Base-by-base conservation (phyloP, 2,113 vertebrate species). In the Gopherus flavomarginatus region DNA sequence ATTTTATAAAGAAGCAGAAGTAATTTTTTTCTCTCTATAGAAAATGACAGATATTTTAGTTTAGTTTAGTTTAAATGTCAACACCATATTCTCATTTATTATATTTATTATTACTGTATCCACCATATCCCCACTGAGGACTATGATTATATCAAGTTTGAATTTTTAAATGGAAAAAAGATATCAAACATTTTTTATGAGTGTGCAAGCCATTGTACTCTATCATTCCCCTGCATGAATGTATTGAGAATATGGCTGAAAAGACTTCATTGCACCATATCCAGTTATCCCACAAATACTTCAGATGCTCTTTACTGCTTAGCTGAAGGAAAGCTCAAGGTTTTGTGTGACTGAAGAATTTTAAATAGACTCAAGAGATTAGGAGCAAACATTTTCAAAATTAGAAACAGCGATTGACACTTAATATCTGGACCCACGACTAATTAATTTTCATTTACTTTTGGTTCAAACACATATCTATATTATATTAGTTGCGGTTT, bases 301-400 rank as follows among this genome's bases (percentile, higher is more conserved):
- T 89, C 69, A n/a, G 29, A 83, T 85, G 38, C 1, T 3, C 90
- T 83, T 65, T 47, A 35, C 17, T 85, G 65, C 54, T 65, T 94
- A 54, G 65, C 50, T 96, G 42, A 26, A 92, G 69, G 53, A 96
- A 92, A 94, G 29, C 3, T 94, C 44, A 11, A 69, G 59, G 49
- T 47, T 92, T 27, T 75, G 6, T 50, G 84, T 90, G 79, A 62
- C 54, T 93, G 86, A 96, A 29, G 13, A 94, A 35, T 93, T 95
- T 90, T 93, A 96, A 96, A 31, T 86, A 94, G 69, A 84, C 35
- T 95, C 62, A 90, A 81, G 88, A 95, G 89, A 97, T 93, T 86
- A 93, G 17, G 53, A 90, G 53, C 62, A 98, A 98, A 95, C 6
- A 90, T 93, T 97, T 98, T 96, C 42, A 47, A 94, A 97, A 94